These are phyloP conservation scores for Penaeus chinensis DNA, from an alignment of 1,140 invertebrate species.

Conservation along the genomic window DNA sequence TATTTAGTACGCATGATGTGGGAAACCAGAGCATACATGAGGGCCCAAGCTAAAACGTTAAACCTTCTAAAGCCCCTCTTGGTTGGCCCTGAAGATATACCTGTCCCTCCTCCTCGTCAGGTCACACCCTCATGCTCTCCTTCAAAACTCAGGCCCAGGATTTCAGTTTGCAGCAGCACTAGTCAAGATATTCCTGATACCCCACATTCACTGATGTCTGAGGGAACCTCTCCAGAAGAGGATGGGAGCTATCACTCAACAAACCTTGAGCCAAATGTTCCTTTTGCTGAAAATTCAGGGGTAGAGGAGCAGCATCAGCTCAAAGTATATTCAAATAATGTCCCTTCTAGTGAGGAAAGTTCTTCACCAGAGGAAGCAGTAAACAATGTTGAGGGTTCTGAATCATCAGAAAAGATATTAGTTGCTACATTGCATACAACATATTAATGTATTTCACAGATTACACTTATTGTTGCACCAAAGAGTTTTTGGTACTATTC, in stretches of 20 bases:
- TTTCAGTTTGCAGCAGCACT: not conserved
- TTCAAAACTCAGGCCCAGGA: not conserved
- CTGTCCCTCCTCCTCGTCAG: constrained; percentile 27
- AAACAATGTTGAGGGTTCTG: not conserved
- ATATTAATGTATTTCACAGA: not conserved
- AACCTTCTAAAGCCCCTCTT: constrained; percentile 54
- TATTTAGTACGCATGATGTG: constrained; percentile 90
- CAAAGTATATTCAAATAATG: not conserved
- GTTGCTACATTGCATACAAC: not conserved
- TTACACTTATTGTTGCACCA: not conserved
- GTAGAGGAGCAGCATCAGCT: not conserved
- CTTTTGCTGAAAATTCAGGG: not conserved
- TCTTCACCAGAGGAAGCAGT: not conserved
- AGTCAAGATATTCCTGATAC: constrained; percentile 18
- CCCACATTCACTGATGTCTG: constrained; percentile 18
- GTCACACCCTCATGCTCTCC: constrained; percentile 1
- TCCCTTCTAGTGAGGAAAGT: not conserved
- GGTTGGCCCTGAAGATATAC: constrained; percentile 27
- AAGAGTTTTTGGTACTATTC: not conserved
- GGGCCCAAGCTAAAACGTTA: constrained; percentile 72
- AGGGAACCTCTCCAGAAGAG: constrained; percentile 34
- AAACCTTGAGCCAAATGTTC: constrained; percentile 2
- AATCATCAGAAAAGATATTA: not conserved
- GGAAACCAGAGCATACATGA: constrained; percentile 91
- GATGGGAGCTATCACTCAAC: constrained; percentile 38